Conservation (phyloP, 2,888 invertebrate genomes). For the Drosophila birchii region DNA sequence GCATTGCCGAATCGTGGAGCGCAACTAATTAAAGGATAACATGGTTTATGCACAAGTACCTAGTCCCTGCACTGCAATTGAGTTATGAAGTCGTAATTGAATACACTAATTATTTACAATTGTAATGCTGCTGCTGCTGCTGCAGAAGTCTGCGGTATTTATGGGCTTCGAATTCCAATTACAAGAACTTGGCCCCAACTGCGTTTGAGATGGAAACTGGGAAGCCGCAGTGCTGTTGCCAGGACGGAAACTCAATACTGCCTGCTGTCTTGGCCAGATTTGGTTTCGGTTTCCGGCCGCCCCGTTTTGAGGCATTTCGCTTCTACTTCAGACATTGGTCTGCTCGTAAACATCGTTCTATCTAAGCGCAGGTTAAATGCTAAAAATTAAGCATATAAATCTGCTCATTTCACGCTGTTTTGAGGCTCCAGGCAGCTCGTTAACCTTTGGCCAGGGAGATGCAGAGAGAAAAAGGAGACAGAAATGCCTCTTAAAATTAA, state of each 20-base stretch:
- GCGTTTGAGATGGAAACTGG: conserved; percentile 6
- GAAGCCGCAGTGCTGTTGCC: conserved; percentile 14
- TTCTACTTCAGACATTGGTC: background rate
- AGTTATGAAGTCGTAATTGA: conserved; percentile 73
- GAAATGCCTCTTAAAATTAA: background rate
- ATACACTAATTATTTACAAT: conserved; percentile 62
- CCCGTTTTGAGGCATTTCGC: background rate
- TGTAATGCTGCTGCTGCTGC: conserved; percentile 42
- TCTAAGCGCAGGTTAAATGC: conserved; percentile 44
- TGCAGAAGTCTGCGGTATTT: conserved; percentile 22
- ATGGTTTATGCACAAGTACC: conserved; percentile 9
- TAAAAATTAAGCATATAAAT: conserved; percentile 56
- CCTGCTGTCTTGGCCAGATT: conserved; percentile 1
- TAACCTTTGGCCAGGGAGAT: conserved; percentile 20
- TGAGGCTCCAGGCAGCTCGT: conserved; percentile 49
- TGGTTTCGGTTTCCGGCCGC: background rate
- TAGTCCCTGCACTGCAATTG: conserved; percentile 12
- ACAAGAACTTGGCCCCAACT: conserved; percentile 10
- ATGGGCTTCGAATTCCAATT: conserved; percentile 47
- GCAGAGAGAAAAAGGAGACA: background rate
- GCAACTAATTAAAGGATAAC: conserved; percentile 57
- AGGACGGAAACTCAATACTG: background rate
- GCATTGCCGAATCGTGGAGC: conserved; percentile 38
- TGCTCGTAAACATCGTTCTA: conserved; percentile 24
- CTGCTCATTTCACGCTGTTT: conserved; percentile 54